A percentile compares a stretch with the other conserved stretches of the same genome.
phyloP scores from a whole-genome alignment of 1,140 invertebrate genomes.

The Drosophila gunungcola region DNA sequence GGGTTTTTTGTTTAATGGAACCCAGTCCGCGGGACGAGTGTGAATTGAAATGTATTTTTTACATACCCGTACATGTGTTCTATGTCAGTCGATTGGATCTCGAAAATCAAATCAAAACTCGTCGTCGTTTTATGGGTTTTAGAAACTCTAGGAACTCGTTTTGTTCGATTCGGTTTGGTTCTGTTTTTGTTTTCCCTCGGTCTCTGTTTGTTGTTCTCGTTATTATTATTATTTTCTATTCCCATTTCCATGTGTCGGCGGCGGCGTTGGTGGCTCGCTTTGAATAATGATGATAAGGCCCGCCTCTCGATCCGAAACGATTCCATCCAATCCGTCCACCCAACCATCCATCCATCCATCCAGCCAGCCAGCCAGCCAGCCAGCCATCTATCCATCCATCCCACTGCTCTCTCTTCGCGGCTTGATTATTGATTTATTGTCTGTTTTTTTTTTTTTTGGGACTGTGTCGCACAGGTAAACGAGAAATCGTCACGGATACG shows the following conservation, averaged over 20 bases:
- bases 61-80: constrained; percentile 63
- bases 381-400: constrained; percentile 6
- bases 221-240: constrained; percentile 64
- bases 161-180: constrained; percentile 30
- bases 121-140: constrained; percentile 77
- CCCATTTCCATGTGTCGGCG: constrained; percentile 60
- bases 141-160: constrained; percentile 64
- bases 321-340: constrained; percentile 12
- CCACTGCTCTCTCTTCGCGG: constrained; percentile 35
- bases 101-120: constrained; percentile 77
- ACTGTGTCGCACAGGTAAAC: constrained; percentile 59
- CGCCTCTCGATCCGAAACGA: constrained; percentile 32
- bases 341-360: constrained; percentile 1
- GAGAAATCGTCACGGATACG: constrained; percentile 76
- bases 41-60: constrained; percentile 78
- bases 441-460: constrained; percentile 26
- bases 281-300: constrained; percentile 81
- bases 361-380: constrained; percentile 2
- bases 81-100: constrained; percentile 66
- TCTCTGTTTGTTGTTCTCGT: constrained; percentile 78
- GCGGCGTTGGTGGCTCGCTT: constrained; percentile 76
- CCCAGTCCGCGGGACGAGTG: constrained; percentile 42
- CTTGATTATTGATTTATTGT: constrained; percentile 82
- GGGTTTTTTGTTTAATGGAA: constrained; percentile 36
- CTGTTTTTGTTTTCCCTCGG: constrained; percentile 70